phyloP scores from a whole-genome alignment of 92 coral and sea anemone species.

The Bergia puertoricense region DNA sequence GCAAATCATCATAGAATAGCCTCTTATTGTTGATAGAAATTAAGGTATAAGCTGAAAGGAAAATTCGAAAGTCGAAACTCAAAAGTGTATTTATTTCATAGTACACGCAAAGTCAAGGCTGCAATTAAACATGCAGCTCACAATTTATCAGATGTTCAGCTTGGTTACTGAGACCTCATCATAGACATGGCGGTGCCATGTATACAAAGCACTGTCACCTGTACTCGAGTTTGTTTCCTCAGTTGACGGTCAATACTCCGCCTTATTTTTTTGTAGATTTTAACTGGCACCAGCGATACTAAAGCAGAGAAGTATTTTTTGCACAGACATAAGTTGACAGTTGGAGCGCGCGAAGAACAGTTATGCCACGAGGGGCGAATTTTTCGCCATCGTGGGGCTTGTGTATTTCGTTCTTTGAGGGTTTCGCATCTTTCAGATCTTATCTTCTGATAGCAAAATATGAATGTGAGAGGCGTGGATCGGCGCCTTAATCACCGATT shows the following conservation, averaged over 20 bases:
- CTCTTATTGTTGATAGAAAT: slow-evolving; percentile 37
- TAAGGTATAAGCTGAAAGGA: slow-evolving; percentile 24
- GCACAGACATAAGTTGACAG: slow-evolving; percentile 1
- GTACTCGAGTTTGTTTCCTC: slow-evolving; percentile 49
- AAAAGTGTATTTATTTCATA: slow-evolving; percentile 9
- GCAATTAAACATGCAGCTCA: neutral
- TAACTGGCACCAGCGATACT: slow-evolving; percentile 10
- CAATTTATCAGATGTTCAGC: slow-evolving; percentile 54
- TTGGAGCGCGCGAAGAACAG: neutral
- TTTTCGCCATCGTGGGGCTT: slow-evolving; percentile 17
- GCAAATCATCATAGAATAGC: slow-evolving; percentile 28
- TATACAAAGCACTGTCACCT: slow-evolving; percentile 63
- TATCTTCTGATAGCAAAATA: slow-evolving; percentile 33
- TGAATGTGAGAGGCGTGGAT: slow-evolving; percentile 45
- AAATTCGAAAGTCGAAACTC: neutral
- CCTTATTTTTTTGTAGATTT: slow-evolving; percentile 27
- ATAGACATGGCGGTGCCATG: slow-evolving; percentile 59
- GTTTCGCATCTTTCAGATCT: slow-evolving; percentile 20
- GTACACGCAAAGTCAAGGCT: neutral
- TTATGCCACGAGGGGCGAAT: neutral
- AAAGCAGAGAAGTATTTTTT: slow-evolving; percentile 2
- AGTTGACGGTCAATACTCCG: slow-evolving; percentile 22
- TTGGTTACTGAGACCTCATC: slow-evolving; percentile 38
- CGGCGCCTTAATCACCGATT: slow-evolving; percentile 35
- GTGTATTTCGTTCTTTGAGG: slow-evolving; percentile 23